phyloP scores from a whole-genome alignment of 2,113 vertebrate species.

The Xiphorhynchus elegans region DNA sequence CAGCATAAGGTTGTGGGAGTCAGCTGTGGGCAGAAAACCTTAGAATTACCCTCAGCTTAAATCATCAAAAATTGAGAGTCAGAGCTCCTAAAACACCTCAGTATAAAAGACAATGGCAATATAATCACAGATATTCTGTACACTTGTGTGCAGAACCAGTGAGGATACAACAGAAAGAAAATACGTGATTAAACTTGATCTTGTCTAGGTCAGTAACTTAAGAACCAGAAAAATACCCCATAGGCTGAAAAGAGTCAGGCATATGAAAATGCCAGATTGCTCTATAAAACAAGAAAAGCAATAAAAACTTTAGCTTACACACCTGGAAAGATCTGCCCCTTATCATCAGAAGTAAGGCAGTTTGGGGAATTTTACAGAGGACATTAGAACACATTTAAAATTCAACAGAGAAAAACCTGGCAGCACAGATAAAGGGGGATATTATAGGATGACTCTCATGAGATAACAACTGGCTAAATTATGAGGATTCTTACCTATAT shows the following conservation, averaged over 20 bases:
- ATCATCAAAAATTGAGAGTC: not conserved
- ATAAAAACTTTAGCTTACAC: not conserved
- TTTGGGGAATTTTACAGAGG: not conserved
- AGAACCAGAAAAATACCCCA: not conserved
- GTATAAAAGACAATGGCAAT: not conserved
- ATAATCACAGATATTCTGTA: not conserved
- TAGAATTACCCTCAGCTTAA: not conserved
- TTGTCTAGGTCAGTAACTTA: not conserved
- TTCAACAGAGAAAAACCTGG: not conserved
- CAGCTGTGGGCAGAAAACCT: not conserved
- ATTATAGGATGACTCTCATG: not conserved
- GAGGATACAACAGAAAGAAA: not conserved
- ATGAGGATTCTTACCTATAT: not conserved
- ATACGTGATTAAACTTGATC: not conserved
- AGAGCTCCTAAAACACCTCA: not conserved
- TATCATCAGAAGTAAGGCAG: not conserved
- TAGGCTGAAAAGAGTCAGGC: not conserved
- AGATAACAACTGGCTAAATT: conserved; percentile 6
- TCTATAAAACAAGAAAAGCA: not conserved
- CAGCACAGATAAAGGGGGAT: conserved; percentile 6
- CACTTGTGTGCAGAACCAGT: not conserved
- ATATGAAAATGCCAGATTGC: not conserved
- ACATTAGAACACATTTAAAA: not conserved
- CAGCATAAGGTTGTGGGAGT: not conserved
- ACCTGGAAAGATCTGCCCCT: not conserved